These are phyloP conservation scores for Drosophila pallidifrons DNA, from an alignment of 1,140 invertebrate species.

Conservation along the genomic window DNA sequence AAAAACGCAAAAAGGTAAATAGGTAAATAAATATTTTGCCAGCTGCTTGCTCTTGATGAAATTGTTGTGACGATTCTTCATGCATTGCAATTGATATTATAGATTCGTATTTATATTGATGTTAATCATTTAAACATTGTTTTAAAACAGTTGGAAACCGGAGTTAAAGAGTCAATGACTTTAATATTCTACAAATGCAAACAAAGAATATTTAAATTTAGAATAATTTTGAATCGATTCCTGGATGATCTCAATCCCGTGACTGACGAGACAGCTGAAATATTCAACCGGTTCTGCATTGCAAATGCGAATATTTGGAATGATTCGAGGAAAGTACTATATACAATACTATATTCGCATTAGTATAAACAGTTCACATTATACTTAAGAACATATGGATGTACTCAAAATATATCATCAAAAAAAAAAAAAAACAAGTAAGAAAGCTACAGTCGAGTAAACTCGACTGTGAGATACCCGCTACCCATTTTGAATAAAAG, in stretches of 20 bases:
- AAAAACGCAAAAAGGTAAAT: slow-evolving; percentile 13
- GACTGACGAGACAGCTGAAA: too few relatives aligned
- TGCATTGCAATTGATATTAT: neutral
- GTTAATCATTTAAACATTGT: neutral
- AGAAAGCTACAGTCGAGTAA: too few relatives aligned
- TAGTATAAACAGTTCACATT: too few relatives aligned
- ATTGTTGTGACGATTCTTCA: neutral
- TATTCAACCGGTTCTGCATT: too few relatives aligned
- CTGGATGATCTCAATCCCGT: too few relatives aligned
- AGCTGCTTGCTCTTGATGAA: slow-evolving; percentile 6
- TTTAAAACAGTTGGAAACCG: neutral
- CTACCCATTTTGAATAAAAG: too few relatives aligned
- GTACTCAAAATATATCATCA: too few relatives aligned
- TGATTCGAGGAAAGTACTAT: too few relatives aligned
- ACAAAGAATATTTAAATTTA: neutral
- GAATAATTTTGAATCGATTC: neutral
- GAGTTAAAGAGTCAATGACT: neutral
- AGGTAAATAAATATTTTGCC: slow-evolving; percentile 17
- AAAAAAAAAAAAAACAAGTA: neutral
- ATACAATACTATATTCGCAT: too few relatives aligned
- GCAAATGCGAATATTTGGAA: too few relatives aligned
- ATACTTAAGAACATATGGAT: too few relatives aligned
- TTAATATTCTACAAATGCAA: neutral
- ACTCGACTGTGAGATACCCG: too few relatives aligned
- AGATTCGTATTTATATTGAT: neutral